Base-by-base conservation (phyloP, 2,113 vertebrate species). In the Scomber scombrus region DNA sequence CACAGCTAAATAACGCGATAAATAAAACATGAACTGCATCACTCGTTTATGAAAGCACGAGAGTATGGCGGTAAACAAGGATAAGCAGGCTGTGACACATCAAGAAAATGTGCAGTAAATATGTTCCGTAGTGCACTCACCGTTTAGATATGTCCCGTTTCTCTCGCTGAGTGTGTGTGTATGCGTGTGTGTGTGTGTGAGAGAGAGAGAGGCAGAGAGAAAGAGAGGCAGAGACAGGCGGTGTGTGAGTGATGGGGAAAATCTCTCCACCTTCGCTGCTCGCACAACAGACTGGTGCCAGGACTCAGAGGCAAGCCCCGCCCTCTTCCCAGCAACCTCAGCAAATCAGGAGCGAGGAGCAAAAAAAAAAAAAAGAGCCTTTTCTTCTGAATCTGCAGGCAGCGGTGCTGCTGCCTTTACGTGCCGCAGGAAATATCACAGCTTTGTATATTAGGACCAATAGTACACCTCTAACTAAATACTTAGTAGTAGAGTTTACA, bases 251-350 rank as follows among this genome's bases (percentile, higher is more conserved):
- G 90, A 89, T 84, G 87, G 62, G 68, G 82, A 79, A 81, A 86
- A 75, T 83, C 78, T 86, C 65, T 82, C 86, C 85, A 85, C 92
- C 90, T 90, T 77, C 80, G 21, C 76, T 77, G 80, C 73, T 80
- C 16, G 54, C 76, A 21, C 55, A 73, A 85, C 84, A 89, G 89
- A 84, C 88, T 91, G 85, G 78, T 90, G 75, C 78, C 86, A 84
- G 73, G 66, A 61, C 73, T 68, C 31, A 50, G 63, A 52, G 16
- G 5, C n/a, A 63, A 57, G 58, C 15, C 79, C 50, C 90, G 78
- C 90, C 92, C 86, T 47, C 62, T 77, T 19, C 23, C 16, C 12
- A 13, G 16, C 2, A 9, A 14, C 14, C n/a, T 61, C 68, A 64
- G 81, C 92, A 91, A 93, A 93, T 90, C 81, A 68, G 78, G 13